Evolutionary conservation across 1,140 invertebrate species (phyloP).

Genomic region (Drosophila rufa): DNA sequence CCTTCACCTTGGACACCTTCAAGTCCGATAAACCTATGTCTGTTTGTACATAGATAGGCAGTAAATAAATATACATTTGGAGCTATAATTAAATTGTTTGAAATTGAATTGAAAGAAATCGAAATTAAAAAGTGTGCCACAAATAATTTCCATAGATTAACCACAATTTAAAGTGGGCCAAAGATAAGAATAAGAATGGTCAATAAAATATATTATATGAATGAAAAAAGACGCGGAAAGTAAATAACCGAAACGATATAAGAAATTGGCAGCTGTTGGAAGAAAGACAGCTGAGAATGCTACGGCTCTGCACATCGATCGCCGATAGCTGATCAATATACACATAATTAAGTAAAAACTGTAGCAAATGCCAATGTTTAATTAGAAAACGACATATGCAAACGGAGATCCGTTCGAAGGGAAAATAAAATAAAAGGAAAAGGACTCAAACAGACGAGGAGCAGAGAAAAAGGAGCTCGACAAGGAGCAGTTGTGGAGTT

Average conservation of each 20-base stretch:
- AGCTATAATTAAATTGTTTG: constrained; percentile 18
- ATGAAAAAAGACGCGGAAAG: not conserved
- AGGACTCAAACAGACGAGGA: constrained; percentile 19
- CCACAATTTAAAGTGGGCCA: constrained; percentile 9
- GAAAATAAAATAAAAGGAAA: constrained; percentile 33
- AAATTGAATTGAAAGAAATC: constrained; percentile 11
- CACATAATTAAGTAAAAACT: constrained; percentile 60
- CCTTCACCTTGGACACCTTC: constrained; percentile 27
- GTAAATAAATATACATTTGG: not conserved
- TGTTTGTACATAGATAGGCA: constrained; percentile 6
- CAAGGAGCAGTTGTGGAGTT: constrained; percentile 49
- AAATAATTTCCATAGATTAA: constrained; percentile 13
- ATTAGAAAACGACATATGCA: constrained; percentile 78
- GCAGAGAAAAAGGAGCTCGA: constrained; percentile 14
- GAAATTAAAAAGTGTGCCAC: constrained; percentile 7
- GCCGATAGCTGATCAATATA: constrained; percentile 47
- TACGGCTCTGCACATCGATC: constrained; percentile 22
- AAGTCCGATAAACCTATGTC: not conserved
- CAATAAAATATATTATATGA: not conserved
- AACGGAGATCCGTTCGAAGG: constrained; percentile 18
- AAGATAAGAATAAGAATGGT: constrained; percentile 16
- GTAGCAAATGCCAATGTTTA: constrained; percentile 72
- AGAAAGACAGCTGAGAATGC: constrained; percentile 39
- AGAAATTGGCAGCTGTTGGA: constrained; percentile 33
- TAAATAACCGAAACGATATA: constrained; percentile 19